Conservation (phyloP, 2,113 vertebrate genomes). For the Pygoscelis adeliae region DNA sequence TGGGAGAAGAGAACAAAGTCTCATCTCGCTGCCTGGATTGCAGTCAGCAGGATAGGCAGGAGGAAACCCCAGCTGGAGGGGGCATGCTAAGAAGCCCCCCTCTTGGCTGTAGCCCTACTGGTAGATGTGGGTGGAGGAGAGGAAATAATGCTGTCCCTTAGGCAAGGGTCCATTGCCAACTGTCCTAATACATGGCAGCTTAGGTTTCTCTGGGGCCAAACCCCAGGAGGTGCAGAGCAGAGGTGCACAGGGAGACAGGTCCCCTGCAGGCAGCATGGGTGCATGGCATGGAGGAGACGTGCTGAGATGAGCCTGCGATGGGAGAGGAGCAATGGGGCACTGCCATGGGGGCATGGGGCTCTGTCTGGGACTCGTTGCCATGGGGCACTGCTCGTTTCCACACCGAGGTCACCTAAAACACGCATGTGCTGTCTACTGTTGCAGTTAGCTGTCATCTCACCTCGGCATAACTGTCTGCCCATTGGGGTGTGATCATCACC, state of each 20-base stretch:
- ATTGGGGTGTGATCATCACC: fast-evolving
- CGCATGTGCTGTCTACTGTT: fast-evolving
- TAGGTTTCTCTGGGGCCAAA: background rate
- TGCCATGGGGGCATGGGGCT: background rate
- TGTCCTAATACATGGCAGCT: background rate
- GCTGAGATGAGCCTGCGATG: fast-evolving
- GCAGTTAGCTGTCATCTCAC: background rate
- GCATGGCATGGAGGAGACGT: fast-evolving
- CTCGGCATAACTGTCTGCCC: fast-evolving
- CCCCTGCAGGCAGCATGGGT: fast-evolving
- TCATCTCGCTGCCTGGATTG: background rate
- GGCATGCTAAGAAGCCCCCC: fast-evolving
- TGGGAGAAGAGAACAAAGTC: background rate
- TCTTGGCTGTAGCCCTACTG: background rate
- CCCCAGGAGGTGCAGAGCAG: background rate
- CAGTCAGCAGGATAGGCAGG: background rate
- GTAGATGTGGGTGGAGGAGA: background rate
- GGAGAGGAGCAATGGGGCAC: background rate
- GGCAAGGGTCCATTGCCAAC: background rate
- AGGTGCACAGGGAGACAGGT: fast-evolving
- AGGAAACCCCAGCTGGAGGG: background rate
- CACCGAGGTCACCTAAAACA: fast-evolving
- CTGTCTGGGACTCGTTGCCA: background rate
- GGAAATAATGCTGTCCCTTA: background rate
- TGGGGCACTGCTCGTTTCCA: background rate